A percentile compares a stretch with the other conserved stretches of the same genome.
Conservation (phyloP, 2,888 invertebrate genomes). For the Alsophila aescularia region DNA sequence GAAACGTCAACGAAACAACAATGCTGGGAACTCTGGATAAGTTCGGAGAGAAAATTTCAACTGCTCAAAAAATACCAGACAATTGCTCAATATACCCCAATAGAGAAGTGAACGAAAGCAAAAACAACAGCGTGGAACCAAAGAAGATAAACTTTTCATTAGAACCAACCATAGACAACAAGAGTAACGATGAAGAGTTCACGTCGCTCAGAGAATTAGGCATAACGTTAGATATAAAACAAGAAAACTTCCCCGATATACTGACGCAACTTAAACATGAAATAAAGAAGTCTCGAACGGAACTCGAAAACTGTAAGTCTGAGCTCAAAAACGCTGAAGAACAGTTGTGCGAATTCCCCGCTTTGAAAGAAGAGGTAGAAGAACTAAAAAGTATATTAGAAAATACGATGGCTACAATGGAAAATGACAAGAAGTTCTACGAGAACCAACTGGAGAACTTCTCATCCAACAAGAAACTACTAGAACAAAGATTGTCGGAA, state of each 20-base stretch:
- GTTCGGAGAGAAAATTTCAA: constrained; percentile 55
- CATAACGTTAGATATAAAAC: constrained; percentile 72
- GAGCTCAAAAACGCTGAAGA: constrained; percentile 82
- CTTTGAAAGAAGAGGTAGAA: constrained; percentile 76
- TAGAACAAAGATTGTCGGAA: constrained; percentile 84
- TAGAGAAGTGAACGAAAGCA: constrained; percentile 67
- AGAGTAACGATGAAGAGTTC: constrained; percentile 69
- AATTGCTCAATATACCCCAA: constrained; percentile 81
- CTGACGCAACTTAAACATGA: constrained; percentile 78
- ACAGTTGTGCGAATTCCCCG: constrained; percentile 80
- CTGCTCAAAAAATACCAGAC: constrained; percentile 67
- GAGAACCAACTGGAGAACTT: constrained; percentile 82
- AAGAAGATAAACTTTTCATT: constrained; percentile 78
- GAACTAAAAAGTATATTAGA: constrained; percentile 76
- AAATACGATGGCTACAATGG: constrained; percentile 79
- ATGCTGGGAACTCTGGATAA: constrained; percentile 63
- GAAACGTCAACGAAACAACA: constrained; percentile 77
- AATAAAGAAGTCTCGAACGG: constrained; percentile 81
- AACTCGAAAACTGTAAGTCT: constrained; percentile 82
- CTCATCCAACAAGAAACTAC: constrained; percentile 77
- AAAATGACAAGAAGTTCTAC: constrained; percentile 83
- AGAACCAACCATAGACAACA: constrained; percentile 66
- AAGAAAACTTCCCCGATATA: constrained; percentile 76
- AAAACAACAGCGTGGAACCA: constrained; percentile 71
- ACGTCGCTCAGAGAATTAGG: constrained; percentile 83